Evolutionary conservation across 2,888 invertebrate genomes (phyloP), one percentile per base, ranked within the genome.

Genomic region (Drosophila bunnanda): DNA sequence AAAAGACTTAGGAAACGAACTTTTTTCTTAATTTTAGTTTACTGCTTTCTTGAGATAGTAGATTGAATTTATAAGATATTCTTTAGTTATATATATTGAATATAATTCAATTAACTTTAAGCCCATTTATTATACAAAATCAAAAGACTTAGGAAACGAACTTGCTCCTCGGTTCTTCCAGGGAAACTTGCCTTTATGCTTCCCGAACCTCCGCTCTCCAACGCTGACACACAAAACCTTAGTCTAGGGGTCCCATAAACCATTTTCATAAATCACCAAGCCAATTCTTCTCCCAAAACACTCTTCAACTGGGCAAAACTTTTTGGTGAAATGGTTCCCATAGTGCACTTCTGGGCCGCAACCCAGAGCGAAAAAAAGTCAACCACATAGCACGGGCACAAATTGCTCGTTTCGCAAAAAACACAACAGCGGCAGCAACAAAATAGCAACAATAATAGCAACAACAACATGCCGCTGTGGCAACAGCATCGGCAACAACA

Each of bases 251-350:
- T 34, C 34, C 69, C 46, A 41, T 39, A 56, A 67, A 56, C 46
- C 68, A 48, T 55, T 55, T 68, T 68, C 68, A 67, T 67, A 67
- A 67, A 67, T 67, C 67, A 67, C 67, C 48, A n/a, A 38, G 30
- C 48, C 56, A 67, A 67, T 67, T 67, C 68, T 67, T 56, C 67
- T 25, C 46, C 68, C 66, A 53, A 62, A 64, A 61, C 64, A 67
- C 57, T 68, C 44, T 68, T 52, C 70, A 64, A 57, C 64, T 52
- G 48, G 52, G 44, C 30, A 41, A 41, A 74, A 55, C 50, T 41
- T 71, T 52, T 74, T 67, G 73, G 80, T 77, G 85, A 82, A 82
- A 84, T 88, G 83, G 83, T 83, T 83, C 83, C 83, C 83, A 83
- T 85, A 83, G 83, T 68, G 80, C 74, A 65, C 77, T 68, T 54